phyloP scores from a whole-genome alignment of 2,888 invertebrate species.

The Pollenia griseotomentosa region DNA sequence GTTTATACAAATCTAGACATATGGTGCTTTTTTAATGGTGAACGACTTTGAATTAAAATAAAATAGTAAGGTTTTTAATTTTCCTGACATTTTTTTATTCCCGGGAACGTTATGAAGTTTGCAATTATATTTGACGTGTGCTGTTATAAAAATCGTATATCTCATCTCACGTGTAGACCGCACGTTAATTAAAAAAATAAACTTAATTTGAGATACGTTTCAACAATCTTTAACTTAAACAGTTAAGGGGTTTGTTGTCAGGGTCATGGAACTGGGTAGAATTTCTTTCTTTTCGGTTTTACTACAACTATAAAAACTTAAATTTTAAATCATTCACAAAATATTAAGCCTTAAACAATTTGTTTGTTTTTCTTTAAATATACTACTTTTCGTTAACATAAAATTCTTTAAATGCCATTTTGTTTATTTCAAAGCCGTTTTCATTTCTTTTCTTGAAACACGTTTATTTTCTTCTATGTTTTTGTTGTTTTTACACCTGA shows the following conservation, averaged over 20 bases:
- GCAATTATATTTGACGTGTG: too few species aligned
- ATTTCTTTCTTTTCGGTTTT: constrained; percentile 7
- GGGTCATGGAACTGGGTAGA: constrained; percentile 32
- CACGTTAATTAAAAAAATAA: neutral
- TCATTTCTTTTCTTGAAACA: constrained; percentile 14
- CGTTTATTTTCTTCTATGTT: neutral
- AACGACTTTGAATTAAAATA: too few species aligned
- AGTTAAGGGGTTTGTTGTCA: neutral
- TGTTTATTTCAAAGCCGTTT: constrained; percentile 59
- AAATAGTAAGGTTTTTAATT: too few species aligned
- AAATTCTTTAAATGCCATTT: constrained; percentile 70
- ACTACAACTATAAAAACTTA: constrained; percentile 55
- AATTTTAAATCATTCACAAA: constrained; percentile 53
- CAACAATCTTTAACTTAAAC: constrained; percentile 18
- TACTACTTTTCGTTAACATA: constrained; percentile 46
- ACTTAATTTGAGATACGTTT: neutral
- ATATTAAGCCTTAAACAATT: constrained; percentile 54
- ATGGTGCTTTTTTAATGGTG: too few species aligned
- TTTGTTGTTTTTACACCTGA: constrained; percentile 86
- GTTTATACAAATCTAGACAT: too few species aligned
- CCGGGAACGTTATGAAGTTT: too few species aligned
- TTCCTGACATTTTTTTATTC: too few species aligned
- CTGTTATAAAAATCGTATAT: too few species aligned
- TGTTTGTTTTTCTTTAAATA: constrained; percentile 1
- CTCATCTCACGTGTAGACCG: too few species aligned